phyloP scores from a whole-genome alignment of 2,888 invertebrate genomes.

The Lasioglossum vierecki region DNA sequence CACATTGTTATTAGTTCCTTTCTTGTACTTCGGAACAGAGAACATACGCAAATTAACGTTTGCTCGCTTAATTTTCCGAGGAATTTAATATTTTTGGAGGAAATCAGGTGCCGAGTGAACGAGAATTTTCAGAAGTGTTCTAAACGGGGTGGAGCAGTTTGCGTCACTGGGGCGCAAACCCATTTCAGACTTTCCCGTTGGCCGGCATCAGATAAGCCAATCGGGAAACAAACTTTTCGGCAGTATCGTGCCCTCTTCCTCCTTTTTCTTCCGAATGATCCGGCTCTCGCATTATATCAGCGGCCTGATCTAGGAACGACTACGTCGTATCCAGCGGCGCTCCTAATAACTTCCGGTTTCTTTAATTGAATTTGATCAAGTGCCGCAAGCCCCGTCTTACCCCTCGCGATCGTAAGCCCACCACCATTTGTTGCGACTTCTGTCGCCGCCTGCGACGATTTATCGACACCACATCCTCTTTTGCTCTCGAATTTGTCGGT shows the following conservation, averaged over 20 bases:
- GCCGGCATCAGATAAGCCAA: slow-evolving; percentile 74
- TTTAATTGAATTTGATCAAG: slow-evolving; percentile 71
- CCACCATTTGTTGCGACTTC: slow-evolving; percentile 11
- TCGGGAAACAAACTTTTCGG: slow-evolving; percentile 75
- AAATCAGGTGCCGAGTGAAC: slow-evolving; percentile 71
- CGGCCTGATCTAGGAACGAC: slow-evolving; percentile 59
- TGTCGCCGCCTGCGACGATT: not conserved
- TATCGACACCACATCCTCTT: not conserved
- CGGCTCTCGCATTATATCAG: slow-evolving; percentile 67
- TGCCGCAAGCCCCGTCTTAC: slow-evolving; percentile 4
- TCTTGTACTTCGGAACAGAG: not conserved
- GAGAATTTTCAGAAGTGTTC: slow-evolving; percentile 49
- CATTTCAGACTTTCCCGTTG: slow-evolving; percentile 70
- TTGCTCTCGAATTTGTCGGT: not conserved
- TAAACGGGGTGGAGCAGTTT: slow-evolving; percentile 52
- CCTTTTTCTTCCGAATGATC: slow-evolving; percentile 48
- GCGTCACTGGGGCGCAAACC: slow-evolving; percentile 65
- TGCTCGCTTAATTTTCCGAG: not conserved
- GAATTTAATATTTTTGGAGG: slow-evolving; percentile 40
- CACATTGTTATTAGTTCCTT: slow-evolving; percentile 18
- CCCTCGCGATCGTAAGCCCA: slow-evolving; percentile 17
- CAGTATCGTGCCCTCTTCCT: slow-evolving; percentile 62
- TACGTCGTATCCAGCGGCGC: slow-evolving; percentile 51
- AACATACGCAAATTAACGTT: not conserved
- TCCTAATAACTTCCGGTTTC: slow-evolving; percentile 71